Percentiles rank a stretch among this genome's conserved stretches.
phyloP scores from a whole-genome alignment of 2,113 vertebrate species.

The Australoheros scitulus region DNA sequence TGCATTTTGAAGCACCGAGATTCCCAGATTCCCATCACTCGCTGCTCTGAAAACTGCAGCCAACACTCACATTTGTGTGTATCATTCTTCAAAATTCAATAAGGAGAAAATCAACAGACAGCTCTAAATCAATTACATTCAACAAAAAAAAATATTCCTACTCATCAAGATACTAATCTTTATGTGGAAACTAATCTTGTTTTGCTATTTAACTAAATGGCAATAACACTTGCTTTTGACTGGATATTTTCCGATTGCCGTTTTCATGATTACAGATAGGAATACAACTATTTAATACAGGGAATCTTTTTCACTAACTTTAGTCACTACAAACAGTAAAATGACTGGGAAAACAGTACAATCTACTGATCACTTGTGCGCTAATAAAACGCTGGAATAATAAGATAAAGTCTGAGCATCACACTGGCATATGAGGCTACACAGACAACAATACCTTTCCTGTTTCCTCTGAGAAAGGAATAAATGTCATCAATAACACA shows the following conservation, averaged over 20 bases:
- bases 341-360: too few species aligned
- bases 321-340: not conserved
- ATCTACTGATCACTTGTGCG: not conserved
- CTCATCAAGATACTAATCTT: not conserved
- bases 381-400: not conserved
- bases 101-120: not conserved
- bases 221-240: not conserved
- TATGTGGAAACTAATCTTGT: not conserved
- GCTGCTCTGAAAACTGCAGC: not conserved
- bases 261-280: not conserved
- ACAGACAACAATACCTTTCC: not conserved
- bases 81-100: conserved; percentile 2
- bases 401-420: not conserved
- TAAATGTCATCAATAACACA: not conserved
- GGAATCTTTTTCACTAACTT: not conserved
- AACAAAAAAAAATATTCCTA: not conserved
- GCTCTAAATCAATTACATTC: conserved; percentile 5
- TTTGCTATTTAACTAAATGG: not conserved
- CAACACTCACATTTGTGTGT: not conserved
- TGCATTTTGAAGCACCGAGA: not conserved
- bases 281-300: not conserved
- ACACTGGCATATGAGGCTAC: not conserved
- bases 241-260: not conserved
- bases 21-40: not conserved
- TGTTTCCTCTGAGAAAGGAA: not conserved